Evolutionary conservation across 2,888 invertebrate genomes (phyloP).

Genomic region (Lasioglossum zephyrum): DNA sequence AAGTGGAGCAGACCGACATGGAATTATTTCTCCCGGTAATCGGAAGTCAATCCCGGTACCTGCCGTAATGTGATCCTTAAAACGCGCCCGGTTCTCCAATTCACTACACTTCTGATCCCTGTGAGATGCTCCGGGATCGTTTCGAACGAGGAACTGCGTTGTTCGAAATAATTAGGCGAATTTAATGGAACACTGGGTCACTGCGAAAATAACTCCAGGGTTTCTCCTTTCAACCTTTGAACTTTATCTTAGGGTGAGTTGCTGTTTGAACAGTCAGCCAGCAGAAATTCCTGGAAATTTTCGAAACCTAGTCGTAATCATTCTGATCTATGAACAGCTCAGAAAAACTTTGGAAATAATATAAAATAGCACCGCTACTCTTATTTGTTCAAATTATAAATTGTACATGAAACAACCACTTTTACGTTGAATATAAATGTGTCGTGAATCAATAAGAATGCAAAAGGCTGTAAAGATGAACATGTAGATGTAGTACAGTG

Average conservation of each 20-base stretch:
- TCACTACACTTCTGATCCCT: neutral
- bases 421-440: neutral
- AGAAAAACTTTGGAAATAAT: no score
- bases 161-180: neutral
- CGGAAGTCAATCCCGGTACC: conserved; percentile 53
- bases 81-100: conserved; percentile 14
- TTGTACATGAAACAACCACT: neutral
- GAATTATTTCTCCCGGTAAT: conserved; percentile 56
- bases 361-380: no score
- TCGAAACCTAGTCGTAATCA: no score
- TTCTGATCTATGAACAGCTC: no score
- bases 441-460: neutral
- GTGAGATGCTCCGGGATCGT: neutral
- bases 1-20: conserved; percentile 51
- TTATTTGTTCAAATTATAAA: no score
- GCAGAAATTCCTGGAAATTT: no score
- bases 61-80: conserved; percentile 46
- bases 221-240: neutral
- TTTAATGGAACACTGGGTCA: neutral
- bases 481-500: neutral
- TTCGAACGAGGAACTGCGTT: neutral
- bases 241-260: neutral
- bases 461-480: neutral
- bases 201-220: neutral
- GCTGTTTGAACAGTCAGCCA: neutral